Evolutionary conservation across 2,113 vertebrate species (phyloP).

Genomic region (Nycticryphes semicollaris): DNA sequence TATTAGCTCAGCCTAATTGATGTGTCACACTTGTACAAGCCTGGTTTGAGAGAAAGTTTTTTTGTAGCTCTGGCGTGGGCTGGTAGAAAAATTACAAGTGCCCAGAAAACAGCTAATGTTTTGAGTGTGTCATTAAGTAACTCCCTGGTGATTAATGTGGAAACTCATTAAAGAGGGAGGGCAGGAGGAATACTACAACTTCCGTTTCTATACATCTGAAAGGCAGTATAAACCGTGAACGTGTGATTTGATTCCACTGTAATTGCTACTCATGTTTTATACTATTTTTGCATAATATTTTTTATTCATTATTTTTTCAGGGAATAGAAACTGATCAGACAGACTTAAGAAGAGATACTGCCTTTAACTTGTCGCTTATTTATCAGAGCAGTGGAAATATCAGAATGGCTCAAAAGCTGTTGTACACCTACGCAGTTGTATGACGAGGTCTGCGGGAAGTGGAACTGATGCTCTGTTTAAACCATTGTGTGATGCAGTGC

Average conservation of each 20-base stretch:
- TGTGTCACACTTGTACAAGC: neutral
- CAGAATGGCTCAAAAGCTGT: constrained; percentile 83
- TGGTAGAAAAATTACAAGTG: neutral
- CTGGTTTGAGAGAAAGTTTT: neutral
- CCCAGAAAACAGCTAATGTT: neutral
- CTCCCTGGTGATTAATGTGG: neutral
- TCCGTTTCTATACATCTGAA: neutral
- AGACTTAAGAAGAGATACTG: constrained; percentile 89
- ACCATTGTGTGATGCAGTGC: neutral
- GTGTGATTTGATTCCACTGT: neutral
- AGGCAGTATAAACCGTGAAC: neutral
- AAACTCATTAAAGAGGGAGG: neutral
- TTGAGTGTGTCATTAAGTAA: neutral
- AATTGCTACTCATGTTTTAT: neutral
- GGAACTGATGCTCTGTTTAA: neutral
- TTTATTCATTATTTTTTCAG: constrained; percentile 63
- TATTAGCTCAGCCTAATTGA: neutral
- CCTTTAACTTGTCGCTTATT: constrained; percentile 93
- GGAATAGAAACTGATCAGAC: constrained; percentile 91
- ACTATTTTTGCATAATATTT: neutral
- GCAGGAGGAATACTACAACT: neutral
- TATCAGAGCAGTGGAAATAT: constrained; percentile 91
- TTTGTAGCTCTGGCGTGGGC: neutral
- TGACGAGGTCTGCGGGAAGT: constrained; percentile 56
- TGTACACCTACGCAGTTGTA: constrained; percentile 81